phyloP scores from a whole-genome alignment of 2,797 vertebrate species.

The Macropodus opercularis region DNA sequence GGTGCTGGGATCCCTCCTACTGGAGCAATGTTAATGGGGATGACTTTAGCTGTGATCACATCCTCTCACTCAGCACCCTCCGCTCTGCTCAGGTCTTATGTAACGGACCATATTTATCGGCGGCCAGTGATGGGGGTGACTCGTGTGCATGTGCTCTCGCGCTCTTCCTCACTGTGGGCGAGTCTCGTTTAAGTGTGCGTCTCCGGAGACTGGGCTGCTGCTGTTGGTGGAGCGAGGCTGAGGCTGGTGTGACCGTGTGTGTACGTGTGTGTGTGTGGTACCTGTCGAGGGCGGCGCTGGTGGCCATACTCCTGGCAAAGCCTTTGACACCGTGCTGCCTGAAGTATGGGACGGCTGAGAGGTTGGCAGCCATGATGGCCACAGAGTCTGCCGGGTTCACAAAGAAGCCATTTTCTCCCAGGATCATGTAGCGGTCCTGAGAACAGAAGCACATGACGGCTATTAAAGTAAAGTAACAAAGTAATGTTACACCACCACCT shows the following conservation, averaged over 20 bases:
- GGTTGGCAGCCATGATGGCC: constrained; percentile 96
- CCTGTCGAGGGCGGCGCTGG: constrained; percentile 96
- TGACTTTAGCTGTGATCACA: constrained; percentile 61
- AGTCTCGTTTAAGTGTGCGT: constrained; percentile 49
- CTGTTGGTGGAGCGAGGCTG: constrained; percentile 12
- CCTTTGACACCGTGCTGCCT: constrained; percentile 91
- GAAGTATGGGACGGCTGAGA: constrained; percentile 94
- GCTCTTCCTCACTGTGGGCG: constrained; percentile 74
- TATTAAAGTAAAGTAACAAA: not conserved
- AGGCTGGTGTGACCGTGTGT: constrained; percentile 14
- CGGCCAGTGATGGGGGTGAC: constrained; percentile 40
- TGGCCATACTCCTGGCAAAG: constrained; percentile 96
- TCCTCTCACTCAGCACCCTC: constrained; percentile 58
- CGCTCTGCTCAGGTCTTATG: constrained; percentile 53
- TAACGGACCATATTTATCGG: constrained; percentile 67
- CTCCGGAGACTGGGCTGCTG: constrained; percentile 31
- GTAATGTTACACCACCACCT: too few species aligned
- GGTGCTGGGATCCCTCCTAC: constrained; percentile 40
- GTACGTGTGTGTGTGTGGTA: too few species aligned
- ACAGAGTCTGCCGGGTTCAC: constrained; percentile 96
- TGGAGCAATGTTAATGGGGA: constrained; percentile 59
- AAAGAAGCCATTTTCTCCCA: constrained; percentile 96
- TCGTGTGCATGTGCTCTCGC: constrained; percentile 62
- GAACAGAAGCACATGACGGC: constrained; percentile 11
- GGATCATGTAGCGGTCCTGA: constrained; percentile 98